Evolutionary conservation across 2,797 vertebrate species (phyloP), one percentile per base, ranked within the genome.

Genomic region (Pipistrellus pipistrellus): DNA sequence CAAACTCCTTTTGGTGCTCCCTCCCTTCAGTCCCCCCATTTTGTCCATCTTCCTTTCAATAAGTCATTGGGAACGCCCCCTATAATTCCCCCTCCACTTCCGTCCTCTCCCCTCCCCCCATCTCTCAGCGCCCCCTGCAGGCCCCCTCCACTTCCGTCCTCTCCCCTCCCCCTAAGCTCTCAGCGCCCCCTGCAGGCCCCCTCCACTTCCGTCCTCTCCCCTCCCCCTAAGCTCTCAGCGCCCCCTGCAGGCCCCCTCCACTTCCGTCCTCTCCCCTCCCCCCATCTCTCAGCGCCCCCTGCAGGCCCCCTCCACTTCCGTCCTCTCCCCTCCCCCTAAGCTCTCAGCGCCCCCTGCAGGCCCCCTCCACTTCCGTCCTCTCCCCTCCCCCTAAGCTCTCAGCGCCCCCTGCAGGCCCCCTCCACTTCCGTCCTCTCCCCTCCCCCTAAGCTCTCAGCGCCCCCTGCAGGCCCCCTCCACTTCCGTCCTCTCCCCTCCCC

Each of bases 231-330:
- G n/a, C 41, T 12, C 59, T n/a, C 68, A 3, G 8, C 0, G 0
- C 51, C 9, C 14, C 10, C n/a, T 25, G 2, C 13, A n/a, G 14
- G 38, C 18, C 55, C 55, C 57, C 57, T 59, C 23, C 57, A 59
- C 57, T 59, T 59, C 57, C 5, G 17, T 41, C 13, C 32, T 11
- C 9, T 10, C 68, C 32, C 21, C 9, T 10, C 68, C 35, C 68
- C 35, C 6, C 6, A 3, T n/a, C 44, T 15, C 59, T n/a, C 75
- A 4, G 8, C 0, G 0, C 53, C 9, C 10, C 10, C n/a, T 25
- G 2, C 14, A 32, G 14, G 41, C 20, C 57, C 57, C 57, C 57
- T 59, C 23, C 57, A 59, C 57, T 59, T 59, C 57, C 5, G 18
- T 41, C 13, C 25, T 41, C 12, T 9, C 68, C 35, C 21, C 4